A percentile compares a stretch with the other conserved stretches of the same genome.
Conservation (phyloP, 2,113 vertebrate genomes). For the Nothocercus julius region DNA sequence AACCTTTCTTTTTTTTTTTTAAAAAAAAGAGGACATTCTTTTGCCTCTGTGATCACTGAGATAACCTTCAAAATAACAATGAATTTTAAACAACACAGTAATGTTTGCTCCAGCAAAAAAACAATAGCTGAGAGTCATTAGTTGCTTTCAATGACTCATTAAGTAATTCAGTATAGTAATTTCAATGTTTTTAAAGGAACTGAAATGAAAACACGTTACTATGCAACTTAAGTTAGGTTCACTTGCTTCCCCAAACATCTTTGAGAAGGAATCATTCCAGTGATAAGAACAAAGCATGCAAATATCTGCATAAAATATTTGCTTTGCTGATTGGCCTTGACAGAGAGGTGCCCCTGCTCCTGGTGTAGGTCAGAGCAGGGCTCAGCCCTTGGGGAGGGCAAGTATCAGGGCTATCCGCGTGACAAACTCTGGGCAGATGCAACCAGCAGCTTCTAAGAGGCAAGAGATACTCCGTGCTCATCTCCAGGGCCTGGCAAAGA, state of each 20-base stretch:
- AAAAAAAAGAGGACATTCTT: background rate
- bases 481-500: background rate
- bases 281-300: background rate
- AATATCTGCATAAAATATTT: background rate
- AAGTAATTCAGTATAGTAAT: background rate
- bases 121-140: background rate
- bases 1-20: background rate
- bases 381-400: background rate
- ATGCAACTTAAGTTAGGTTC: background rate
- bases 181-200: background rate
- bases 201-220: background rate
- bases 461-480: background rate
- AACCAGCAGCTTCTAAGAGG: background rate
- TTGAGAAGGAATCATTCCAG: background rate
- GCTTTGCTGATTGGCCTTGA: background rate
- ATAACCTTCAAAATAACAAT: background rate
- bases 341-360: background rate
- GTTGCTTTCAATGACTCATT: background rate
- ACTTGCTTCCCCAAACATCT: background rate
- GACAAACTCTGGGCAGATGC: background rate
- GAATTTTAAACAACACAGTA: background rate
- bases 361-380: accelerated
- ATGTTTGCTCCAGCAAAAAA: constrained; percentile 4
- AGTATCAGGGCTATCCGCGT: background rate
- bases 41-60: background rate